These are phyloP conservation scores for Seira musarum DNA, from an alignment of 2,888 invertebrate species.

Conservation along the genomic window DNA sequence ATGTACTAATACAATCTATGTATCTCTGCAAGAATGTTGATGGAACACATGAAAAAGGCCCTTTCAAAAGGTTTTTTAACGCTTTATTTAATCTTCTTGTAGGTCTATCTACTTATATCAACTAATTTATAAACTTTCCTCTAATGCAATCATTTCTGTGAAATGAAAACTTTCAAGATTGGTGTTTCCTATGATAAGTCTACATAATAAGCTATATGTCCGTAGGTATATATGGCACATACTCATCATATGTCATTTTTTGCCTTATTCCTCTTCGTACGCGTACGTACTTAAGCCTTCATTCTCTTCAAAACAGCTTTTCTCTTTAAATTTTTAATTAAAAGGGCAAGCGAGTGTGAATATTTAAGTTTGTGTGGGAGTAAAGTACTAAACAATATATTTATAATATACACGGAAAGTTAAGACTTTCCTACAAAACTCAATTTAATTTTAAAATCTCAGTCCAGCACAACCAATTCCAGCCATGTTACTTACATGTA, in stretches of 20 bases:
- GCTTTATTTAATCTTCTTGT: background rate
- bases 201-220: too few species aligned
- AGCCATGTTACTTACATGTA: too few species aligned
- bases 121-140: slow-evolving; percentile 6
- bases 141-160: background rate
- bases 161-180: background rate
- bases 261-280: background rate
- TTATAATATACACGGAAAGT: too few species aligned
- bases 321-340: slow-evolving; percentile 1
- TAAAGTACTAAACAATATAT: too few species aligned
- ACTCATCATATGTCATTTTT: background rate
- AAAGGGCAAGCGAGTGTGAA: background rate
- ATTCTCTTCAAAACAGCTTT: background rate
- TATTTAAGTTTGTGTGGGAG: background rate
- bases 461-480: too few species aligned
- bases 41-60: background rate
- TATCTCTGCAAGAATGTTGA: too few species aligned
- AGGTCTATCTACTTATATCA: background rate
- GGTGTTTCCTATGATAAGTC: too few species aligned
- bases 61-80: background rate
- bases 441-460: too few species aligned
- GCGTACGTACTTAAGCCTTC: background rate
- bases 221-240: too few species aligned
- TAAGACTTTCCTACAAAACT: too few species aligned
- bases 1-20: too few species aligned